Base-by-base conservation (phyloP, 2,797 vertebrate genomes). In the Lutjanus argentimaculatus region DNA sequence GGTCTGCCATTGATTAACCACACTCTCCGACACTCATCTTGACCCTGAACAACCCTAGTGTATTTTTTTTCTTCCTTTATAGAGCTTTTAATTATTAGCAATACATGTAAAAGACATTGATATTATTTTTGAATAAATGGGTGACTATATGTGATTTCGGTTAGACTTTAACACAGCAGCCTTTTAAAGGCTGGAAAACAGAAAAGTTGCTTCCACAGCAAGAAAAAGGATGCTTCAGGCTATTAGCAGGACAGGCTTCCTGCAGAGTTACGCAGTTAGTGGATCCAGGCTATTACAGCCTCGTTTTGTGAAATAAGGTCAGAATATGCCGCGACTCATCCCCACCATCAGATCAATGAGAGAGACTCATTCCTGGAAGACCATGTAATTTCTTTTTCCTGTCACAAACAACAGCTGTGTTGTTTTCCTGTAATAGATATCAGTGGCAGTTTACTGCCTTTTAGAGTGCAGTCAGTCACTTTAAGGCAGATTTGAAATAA, bases 271-370 rank as follows among this genome's bases (percentile, higher is more conserved):
- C 71, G 81, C 81, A 62, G 53, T 77, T 25, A 51, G 43, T 51
- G 22, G 49, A 76, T n/a, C 56, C 46, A 46, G 43, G 53, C 65
- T 53, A 48, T 71, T 76, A 63, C 12, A 67, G 70, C 15, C 55
- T 68, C 49, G 14, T 82, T 68, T 75, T 76, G 14, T 62, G 78
- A 43, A 80, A 79, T 55, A 76, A 69, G 65, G 55, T 83, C 58
- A 81, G 74, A 58, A 67, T 51, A 77, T 36, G 21, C 43, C 69
- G 69, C 5, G 13, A 83, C 55, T 88, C 72, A 75, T 75, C 53
- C 30, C 57, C 62, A 76, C 59, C 72, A 74, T 13, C 30, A 46
- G 85, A 89, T 93, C 84, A 87, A 87, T 83, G 51, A 78, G 1
- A 51, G 14, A 46, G 56, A 5, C 49, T 80, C 19, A 67, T 88